phyloP scores from a whole-genome alignment of 2,797 vertebrate genomes.

The Taeniopygia guttata region DNA sequence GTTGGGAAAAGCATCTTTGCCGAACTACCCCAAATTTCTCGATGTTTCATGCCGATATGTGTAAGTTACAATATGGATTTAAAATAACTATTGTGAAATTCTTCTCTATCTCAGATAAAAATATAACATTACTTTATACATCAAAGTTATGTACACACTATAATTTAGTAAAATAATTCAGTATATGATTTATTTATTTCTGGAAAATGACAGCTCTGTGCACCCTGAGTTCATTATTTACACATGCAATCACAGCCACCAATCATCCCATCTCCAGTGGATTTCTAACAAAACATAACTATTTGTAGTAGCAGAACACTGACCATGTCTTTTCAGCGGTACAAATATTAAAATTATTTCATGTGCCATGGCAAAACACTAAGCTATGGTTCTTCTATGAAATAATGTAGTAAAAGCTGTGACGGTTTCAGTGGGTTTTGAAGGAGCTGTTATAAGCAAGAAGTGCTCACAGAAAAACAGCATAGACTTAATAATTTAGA shows the following conservation, averaged over 20 bases:
- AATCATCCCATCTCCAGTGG: neutral
- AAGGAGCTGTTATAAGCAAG: neutral
- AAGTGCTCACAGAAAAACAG: neutral
- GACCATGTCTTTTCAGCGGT: neutral
- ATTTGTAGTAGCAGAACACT: neutral
- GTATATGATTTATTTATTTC: neutral
- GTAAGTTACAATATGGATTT: neutral
- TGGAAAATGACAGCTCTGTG: neutral
- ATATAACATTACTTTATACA: neutral
- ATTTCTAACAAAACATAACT: neutral
- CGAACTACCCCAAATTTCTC: neutral
- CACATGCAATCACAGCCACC: neutral
- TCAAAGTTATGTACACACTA: neutral
- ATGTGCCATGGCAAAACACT: accelerated
- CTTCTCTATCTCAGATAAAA: neutral
- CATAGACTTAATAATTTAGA: neutral
- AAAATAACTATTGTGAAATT: neutral
- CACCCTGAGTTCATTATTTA: neutral
- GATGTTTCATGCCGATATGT: accelerated
- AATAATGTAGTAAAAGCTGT: neutral
- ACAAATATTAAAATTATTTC: neutral
- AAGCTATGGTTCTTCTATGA: neutral
- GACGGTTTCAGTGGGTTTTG: neutral
- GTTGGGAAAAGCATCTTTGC: neutral
- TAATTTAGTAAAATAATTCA: neutral